A percentile compares a stretch with the other conserved stretches of the same genome.
phyloP scores from a whole-genome alignment of 1,140 invertebrate species.

The Leptonema lineaticorne region DNA sequence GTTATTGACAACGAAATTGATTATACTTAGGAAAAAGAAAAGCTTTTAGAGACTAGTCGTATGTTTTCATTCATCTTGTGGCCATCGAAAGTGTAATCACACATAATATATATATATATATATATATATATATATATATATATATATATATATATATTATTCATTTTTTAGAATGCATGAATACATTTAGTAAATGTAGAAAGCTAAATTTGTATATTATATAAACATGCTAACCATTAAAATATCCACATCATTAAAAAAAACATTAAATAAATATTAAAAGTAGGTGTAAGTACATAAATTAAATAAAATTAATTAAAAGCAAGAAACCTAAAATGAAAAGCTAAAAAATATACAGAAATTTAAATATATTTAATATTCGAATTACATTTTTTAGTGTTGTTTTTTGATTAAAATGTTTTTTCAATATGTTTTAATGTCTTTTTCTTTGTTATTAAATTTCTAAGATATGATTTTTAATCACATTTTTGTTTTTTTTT shows the following conservation, averaged over 20 bases:
- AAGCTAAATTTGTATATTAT: not conserved
- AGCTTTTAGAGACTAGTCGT: too few relatives aligned
- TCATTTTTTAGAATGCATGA: not conserved
- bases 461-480: too few relatives aligned
- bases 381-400: too few relatives aligned
- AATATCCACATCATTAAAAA: not conserved
- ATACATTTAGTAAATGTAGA: not conserved
- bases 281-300: not conserved
- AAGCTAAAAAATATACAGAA: not conserved
- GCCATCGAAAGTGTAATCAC: too few relatives aligned
- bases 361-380: too few relatives aligned
- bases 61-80: too few relatives aligned
- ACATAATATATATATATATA: not conserved
- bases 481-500: too few relatives aligned
- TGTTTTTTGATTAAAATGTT: too few relatives aligned
- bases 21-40: too few relatives aligned
- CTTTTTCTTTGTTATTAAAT: too few relatives aligned
- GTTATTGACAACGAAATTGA: too few relatives aligned
- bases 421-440: too few relatives aligned
- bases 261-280: not conserved
- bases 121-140: not conserved
- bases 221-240: constrained; percentile 5
- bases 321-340: not conserved
- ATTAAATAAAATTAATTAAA: not conserved
- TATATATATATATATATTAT: constrained; percentile 2